phyloP scores from a whole-genome alignment of 2,888 invertebrate genomes.

The Cheiracanthium punctorium region DNA sequence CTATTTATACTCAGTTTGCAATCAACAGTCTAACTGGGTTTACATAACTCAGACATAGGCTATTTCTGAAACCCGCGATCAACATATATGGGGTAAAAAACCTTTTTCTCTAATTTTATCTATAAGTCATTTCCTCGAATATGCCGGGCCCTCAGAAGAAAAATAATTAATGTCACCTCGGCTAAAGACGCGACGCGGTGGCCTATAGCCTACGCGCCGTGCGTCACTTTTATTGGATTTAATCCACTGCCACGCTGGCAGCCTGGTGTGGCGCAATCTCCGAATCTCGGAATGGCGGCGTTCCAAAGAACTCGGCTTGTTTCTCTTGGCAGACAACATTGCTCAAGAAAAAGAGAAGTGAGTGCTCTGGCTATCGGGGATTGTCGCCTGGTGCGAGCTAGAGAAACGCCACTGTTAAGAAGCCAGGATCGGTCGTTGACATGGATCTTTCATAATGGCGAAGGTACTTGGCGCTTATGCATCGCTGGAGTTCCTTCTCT shows the following conservation, averaged over 20 bases:
- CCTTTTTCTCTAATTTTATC: slow-evolving; percentile 49
- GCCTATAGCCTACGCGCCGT: slow-evolving; percentile 22
- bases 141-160: neutral
- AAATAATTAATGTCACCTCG: slow-evolving; percentile 22
- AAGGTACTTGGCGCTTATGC: neutral
- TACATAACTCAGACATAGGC: neutral
- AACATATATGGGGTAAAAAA: slow-evolving; percentile 4
- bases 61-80: neutral
- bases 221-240: slow-evolving; percentile 24
- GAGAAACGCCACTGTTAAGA: neutral
- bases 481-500: too few species aligned
- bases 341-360: neutral
- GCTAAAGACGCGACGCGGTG: slow-evolving; percentile 17
- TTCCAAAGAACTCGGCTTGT: slow-evolving; percentile 4
- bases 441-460: neutral
- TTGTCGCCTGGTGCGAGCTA: neutral
- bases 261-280: slow-evolving; percentile 21
- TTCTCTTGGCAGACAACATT: slow-evolving; percentile 27
- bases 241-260: slow-evolving; percentile 41
- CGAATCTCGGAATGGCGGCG: slow-evolving; percentile 28
- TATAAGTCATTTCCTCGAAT: slow-evolving; percentile 39
- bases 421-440: slow-evolving; percentile 26
- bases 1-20: neutral
- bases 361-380: neutral
- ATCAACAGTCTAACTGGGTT: neutral